Evolutionary conservation across 2,888 invertebrate genomes (phyloP).

Genomic region (Abscondita cerata): DNA sequence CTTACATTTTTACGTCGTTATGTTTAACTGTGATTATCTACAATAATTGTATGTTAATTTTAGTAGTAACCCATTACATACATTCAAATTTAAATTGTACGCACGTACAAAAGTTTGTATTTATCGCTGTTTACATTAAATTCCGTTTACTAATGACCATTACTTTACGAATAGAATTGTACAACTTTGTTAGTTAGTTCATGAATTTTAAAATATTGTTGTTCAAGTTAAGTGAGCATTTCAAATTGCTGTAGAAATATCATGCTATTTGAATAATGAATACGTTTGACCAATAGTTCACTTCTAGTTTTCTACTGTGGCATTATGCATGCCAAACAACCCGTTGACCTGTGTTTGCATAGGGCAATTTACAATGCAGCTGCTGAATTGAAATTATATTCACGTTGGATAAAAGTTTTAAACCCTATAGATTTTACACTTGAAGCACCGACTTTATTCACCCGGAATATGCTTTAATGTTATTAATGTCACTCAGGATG

Average conservation of each 20-base stretch:
- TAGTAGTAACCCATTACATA: no score
- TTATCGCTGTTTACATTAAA: no score
- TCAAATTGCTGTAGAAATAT: conserved; percentile 17
- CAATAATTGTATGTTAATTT: no score
- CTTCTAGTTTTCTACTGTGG: conserved; percentile 31
- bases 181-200: neutral
- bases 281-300: conserved; percentile 35
- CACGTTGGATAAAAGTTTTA: conserved; percentile 30
- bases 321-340: conserved; percentile 38
- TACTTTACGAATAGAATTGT: neutral
- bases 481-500: neutral
- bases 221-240: conserved; percentile 17
- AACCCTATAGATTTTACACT: conserved; percentile 26
- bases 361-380: conserved; percentile 39
- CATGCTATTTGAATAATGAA: conserved; percentile 28
- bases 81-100: no score
- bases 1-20: no score
- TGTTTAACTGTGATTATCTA: no score
- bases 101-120: no score
- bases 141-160: no score
- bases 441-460: conserved; percentile 2
- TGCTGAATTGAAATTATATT: conserved; percentile 34
- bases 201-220: conserved; percentile 8
- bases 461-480: neutral
- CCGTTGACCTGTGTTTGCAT: conserved; percentile 40